phyloP scores from a whole-genome alignment of 2,888 invertebrate genomes.

The Mythimna lalbum region DNA sequence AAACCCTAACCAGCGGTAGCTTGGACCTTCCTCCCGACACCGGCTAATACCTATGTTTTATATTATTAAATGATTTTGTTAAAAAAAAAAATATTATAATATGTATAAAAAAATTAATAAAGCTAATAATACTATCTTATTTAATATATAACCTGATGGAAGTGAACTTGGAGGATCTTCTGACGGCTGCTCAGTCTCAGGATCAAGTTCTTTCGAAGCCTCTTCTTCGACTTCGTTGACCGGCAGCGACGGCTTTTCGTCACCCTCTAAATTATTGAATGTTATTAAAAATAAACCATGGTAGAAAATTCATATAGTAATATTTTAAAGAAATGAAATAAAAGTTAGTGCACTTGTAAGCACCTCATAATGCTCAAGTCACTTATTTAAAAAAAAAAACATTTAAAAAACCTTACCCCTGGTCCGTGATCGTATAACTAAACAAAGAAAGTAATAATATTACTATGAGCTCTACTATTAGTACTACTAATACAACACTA shows the following conservation, averaged over 20 bases:
- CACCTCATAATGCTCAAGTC: neutral
- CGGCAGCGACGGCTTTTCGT: no score
- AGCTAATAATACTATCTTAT: no score
- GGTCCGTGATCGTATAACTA: constrained; percentile 4
- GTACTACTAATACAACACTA: no score
- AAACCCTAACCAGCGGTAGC: no score
- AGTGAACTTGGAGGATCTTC: neutral
- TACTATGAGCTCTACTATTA: neutral
- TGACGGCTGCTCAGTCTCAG: neutral
- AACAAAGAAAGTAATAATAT: constrained; percentile 10
- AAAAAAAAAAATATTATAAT: no score
- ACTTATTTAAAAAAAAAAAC: neutral
- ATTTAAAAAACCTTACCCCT: neutral
- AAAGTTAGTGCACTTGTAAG: neutral
- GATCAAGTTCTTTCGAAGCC: neutral
- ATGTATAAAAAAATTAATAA: no score
- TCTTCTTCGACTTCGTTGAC: neutral
- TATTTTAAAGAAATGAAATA: neutral
- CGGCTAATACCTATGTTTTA: no score
- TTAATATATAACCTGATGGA: neutral
- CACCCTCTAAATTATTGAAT: neutral
- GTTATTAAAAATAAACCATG: neutral
- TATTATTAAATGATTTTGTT: no score
- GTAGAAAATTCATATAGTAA: neutral
- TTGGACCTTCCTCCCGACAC: no score